Evolutionary conservation across 2,797 vertebrate species (phyloP).

Genomic region (Labroides dimidiatus): DNA sequence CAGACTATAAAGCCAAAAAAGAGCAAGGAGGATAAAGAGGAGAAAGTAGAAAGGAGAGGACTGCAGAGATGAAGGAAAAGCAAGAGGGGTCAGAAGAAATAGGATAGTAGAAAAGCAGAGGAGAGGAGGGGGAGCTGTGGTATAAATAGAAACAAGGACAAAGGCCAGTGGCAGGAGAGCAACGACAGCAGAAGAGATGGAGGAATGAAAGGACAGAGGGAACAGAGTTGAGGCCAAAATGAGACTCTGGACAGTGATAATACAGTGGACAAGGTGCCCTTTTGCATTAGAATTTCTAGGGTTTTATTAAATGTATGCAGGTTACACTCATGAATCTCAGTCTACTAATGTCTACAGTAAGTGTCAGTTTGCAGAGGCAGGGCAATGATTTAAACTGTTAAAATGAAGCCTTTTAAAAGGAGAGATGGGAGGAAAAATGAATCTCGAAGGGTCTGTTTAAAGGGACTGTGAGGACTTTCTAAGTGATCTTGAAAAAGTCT

Average conservation of each 20-base stretch:
- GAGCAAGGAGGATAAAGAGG: conserved; percentile 6
- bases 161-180: conserved; percentile 68
- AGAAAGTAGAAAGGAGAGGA: conserved; percentile 35
- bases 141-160: conserved; percentile 79
- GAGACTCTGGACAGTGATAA: conserved; percentile 51
- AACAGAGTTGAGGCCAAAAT: conserved; percentile 45
- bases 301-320: conserved; percentile 40
- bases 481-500: too few relatives aligned
- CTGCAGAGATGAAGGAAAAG: conserved; percentile 32
- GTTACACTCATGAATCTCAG: conserved; percentile 30
- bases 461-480: too few relatives aligned
- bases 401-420: conserved; percentile 16
- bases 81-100: conserved; percentile 48
- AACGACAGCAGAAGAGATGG: conserved; percentile 61
- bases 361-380: conserved; percentile 2
- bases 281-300: conserved; percentile 48
- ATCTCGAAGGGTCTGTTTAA: too few relatives aligned
- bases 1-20: conserved; percentile 16
- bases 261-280: conserved; percentile 54
- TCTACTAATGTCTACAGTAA: conserved; percentile 43
- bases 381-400: conserved; percentile 16
- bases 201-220: conserved; percentile 56
- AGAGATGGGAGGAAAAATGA: conserved; percentile 10
- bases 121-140: conserved; percentile 24
- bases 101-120: conserved; percentile 34